Evolutionary conservation across 2,113 vertebrate species (phyloP).

Genomic region (Colinus virginianus): DNA sequence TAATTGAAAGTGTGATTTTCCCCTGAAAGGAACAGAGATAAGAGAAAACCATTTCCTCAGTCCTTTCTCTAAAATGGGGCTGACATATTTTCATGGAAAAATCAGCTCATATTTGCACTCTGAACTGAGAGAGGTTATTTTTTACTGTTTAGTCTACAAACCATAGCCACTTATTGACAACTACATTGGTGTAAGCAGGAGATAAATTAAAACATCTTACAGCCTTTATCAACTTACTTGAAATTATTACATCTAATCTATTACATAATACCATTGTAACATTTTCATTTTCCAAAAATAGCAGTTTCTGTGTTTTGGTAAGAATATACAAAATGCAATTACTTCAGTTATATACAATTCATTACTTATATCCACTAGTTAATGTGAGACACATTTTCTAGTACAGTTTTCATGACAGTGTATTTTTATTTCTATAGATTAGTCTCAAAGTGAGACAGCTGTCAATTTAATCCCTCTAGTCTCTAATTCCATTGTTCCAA

Average conservation of each 20-base stretch:
- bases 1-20: neutral
- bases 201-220: neutral
- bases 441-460: neutral
- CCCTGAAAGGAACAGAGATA: neutral
- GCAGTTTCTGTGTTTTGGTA: neutral
- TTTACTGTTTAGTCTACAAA: neutral
- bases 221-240: neutral
- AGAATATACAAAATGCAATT: neutral
- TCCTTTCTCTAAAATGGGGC: neutral
- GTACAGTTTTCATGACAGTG: neutral
- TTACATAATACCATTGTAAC: neutral
- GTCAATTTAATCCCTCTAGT: neutral
- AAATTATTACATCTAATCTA: neutral
- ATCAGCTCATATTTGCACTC: neutral
- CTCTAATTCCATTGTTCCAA: neutral
- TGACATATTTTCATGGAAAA: neutral
- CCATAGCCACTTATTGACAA: neutral
- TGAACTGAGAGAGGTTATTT: neutral
- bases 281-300: constrained; percentile 6
- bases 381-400: constrained; percentile 51
- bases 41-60: neutral
- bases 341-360: constrained; percentile 10
- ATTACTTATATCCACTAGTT: constrained; percentile 55
- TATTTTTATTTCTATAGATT: constrained; percentile 2
- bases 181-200: neutral